Evolutionary conservation across 1,140 invertebrate genomes (phyloP), one percentile per base, ranked within the genome.

Genomic region (Geopemphigus sp.): DNA sequence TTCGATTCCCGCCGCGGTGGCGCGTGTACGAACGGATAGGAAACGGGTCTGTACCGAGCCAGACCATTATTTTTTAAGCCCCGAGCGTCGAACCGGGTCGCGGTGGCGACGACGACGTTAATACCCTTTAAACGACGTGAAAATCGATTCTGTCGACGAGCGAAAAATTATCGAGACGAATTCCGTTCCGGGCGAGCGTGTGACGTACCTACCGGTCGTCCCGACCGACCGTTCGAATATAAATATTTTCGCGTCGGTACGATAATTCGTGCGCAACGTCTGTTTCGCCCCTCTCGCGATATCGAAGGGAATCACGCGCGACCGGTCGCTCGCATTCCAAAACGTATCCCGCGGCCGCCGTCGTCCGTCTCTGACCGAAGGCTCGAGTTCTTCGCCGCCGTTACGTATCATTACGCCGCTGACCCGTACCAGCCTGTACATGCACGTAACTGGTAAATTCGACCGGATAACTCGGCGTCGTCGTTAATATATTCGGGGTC

Each of bases 321-420:
- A 39, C n/a, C n/a, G n/a, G n/a, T n/a, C n/a, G n/a, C n/a, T 72
- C 54, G 68, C 68, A 72, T 72, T 72, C 54, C 68, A 72, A 72
- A n/a, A 72, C 54, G 10, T 61, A 61, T 24, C 6, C 12, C n/a
- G n/a, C n/a, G n/a, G n/a, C n/a, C n/a, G n/a, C n/a, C n/a, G n/a
- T n/a, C n/a, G n/a, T n/a, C n/a, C n/a, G n/a, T n/a, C n/a, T n/a
- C n/a, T n/a, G n/a, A n/a, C n/a, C n/a, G n/a, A n/a, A n/a, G n/a
- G 50, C 14, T 14, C 24, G 24, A 59, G 57, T 59, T 59, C 24
- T 14, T n/a, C n/a, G 22, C 8, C 11, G 14, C 57, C 57, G 22
- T 26, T 59, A 24, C 10, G 24, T 59, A 59, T 26, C 14, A 59
- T 3, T 26, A 24, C 11, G 22, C 22, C 14, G 17, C 39, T 22